Base-by-base conservation (phyloP, 2,888 invertebrate species). In the Macrophya annulata region DNA sequence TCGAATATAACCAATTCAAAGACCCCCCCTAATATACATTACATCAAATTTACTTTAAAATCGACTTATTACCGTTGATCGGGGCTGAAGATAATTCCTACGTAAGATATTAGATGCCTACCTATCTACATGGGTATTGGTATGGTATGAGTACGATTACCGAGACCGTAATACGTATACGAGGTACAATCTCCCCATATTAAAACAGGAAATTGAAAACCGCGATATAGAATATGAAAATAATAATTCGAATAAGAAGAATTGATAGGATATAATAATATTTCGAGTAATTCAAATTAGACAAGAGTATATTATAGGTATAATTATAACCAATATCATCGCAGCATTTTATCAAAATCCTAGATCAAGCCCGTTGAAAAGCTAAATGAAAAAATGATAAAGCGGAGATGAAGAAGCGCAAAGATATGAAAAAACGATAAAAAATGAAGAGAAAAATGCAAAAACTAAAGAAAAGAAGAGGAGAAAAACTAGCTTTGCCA, bases 401-500 rank as follows among this genome's bases (percentile, higher is more conserved):
- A 51, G 55, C 55, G 55, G n/a, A 55, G 55, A 55, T 1, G 31
- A 2, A n/a, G n/a, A 55, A 55, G 55, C 55, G n/a, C 6, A n/a
- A 5, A n/a, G 55, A 55, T 55, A 55, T 55, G n/a, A n/a, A n/a
- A 6, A 55, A 8, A 55, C 10, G 55, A 55, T 55, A 55, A 55
- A n/a, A n/a, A 55, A n/a, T 8, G n/a, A n/a, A 51, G 2, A 8
- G n/a, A n/a, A 8, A 8, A n/a, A n/a, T 17, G 17, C 5, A 17
- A 51, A 1, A 48, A 48, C 0, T 0, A 5, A 5, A n/a, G 2
- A 51, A 51, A n/a, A 17, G n/a, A 51, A 8, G 55, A 8, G n/a
- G n/a, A 8, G n/a, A 55, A 55, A 55, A 55, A 55, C n/a, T 55
- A 55, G 55, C 55, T 55, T n/a, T n/a, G n/a, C n/a, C n/a, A 55